Evolutionary conservation across 2,888 invertebrate genomes (phyloP).

Genomic region (Tromatobia lineatoria): DNA sequence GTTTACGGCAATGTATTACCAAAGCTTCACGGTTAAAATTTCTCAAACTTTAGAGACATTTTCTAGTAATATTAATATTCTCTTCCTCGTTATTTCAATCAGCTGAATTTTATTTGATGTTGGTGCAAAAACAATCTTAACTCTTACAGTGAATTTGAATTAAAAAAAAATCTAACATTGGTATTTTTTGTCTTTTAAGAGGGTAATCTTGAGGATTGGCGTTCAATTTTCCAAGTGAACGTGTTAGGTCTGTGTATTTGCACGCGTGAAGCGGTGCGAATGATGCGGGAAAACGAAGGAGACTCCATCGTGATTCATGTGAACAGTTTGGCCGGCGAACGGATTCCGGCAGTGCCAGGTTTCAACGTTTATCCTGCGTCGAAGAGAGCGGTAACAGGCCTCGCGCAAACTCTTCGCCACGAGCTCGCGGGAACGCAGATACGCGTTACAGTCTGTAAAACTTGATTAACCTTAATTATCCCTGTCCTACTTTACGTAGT

Average conservation of each 20-base stretch:
- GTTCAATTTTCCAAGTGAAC: conserved; percentile 86
- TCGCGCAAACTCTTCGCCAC: conserved; percentile 87
- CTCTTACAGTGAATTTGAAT: too few species aligned
- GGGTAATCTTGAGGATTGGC: conserved; percentile 83
- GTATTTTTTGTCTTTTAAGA: conserved; percentile 67
- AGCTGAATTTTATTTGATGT: too few species aligned
- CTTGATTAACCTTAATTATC: conserved; percentile 33
- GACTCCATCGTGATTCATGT: conserved; percentile 88
- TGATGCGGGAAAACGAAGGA: conserved; percentile 86
- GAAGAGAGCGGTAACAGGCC: conserved; percentile 87
- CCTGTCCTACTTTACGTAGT: conserved; percentile 5
- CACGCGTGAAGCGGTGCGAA: conserved; percentile 87
- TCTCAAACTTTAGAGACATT: too few species aligned
- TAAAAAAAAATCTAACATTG: not conserved
- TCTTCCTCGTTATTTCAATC: too few species aligned
- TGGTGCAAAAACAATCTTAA: too few species aligned
- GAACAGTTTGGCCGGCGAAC: conserved; percentile 87
- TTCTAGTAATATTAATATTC: too few species aligned
- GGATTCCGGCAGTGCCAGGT: conserved; percentile 86
- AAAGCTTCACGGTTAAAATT: too few species aligned
- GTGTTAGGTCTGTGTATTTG: conserved; percentile 87
- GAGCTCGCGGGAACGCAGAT: conserved; percentile 85
- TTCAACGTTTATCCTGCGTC: conserved; percentile 87
- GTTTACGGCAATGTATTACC: too few species aligned
- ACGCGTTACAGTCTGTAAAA: conserved; percentile 74